These are phyloP conservation scores for Acarapis woodi DNA, from an alignment of 1,140 invertebrate species.

Conservation along the genomic window DNA sequence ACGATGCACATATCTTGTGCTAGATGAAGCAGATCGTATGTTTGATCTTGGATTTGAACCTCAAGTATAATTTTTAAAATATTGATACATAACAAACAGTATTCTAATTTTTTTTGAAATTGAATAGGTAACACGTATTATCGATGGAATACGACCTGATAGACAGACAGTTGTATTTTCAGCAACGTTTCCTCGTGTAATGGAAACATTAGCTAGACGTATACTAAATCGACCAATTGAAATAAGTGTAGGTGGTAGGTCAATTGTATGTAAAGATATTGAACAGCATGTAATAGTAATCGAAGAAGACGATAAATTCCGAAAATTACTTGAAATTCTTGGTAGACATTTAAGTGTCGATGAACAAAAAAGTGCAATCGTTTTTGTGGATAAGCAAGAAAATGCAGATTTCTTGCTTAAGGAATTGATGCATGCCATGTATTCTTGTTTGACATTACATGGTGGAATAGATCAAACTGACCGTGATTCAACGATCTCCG, in stretches of 20 bases:
- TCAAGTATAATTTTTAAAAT: no score
- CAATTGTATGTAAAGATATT: slow-evolving; percentile 92
- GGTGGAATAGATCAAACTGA: slow-evolving; percentile 99
- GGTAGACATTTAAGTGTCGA: slow-evolving; percentile 30
- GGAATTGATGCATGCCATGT: slow-evolving; percentile 85
- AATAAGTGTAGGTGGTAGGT: slow-evolving; percentile 88
- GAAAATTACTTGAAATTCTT: slow-evolving; percentile 80
- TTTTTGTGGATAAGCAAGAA: slow-evolving; percentile 98
- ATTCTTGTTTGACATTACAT: slow-evolving; percentile 81
- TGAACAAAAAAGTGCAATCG: slow-evolving; percentile 66
- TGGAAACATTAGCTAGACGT: slow-evolving; percentile 84
- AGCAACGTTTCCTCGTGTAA: slow-evolving; percentile 91
- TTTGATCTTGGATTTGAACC: slow-evolving; percentile 99
- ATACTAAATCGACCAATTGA: slow-evolving; percentile 86
- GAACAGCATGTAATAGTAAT: slow-evolving; percentile 68
- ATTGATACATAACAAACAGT: slow-evolving; percentile 26
- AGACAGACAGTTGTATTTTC: slow-evolving; percentile 95
- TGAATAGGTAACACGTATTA: slow-evolving; percentile 89
- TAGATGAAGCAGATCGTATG: slow-evolving; percentile 98
- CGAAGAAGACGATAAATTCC: slow-evolving; percentile 89
- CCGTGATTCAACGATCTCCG: slow-evolving; percentile 82
- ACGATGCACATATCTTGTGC: slow-evolving; percentile 78
- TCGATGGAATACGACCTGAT: slow-evolving; percentile 88
- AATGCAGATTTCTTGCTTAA: slow-evolving; percentile 77
- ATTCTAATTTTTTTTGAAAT: no score